phyloP scores from a whole-genome alignment of 2,797 vertebrate genomes.

The Malurus splendens region DNA sequence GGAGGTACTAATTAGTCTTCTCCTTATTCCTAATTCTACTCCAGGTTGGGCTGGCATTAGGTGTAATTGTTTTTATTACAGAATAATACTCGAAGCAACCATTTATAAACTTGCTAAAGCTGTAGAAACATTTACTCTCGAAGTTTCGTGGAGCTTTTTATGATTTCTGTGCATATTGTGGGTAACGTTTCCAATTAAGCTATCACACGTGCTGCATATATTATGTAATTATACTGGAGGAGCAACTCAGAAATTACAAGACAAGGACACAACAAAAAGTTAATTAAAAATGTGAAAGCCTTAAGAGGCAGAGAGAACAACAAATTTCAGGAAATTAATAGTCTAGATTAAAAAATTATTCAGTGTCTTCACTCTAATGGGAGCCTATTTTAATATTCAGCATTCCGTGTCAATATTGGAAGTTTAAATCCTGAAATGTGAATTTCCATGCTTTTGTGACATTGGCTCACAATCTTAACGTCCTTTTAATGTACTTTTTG shows the following conservation, averaged over 20 bases:
- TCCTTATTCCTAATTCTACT: conserved; percentile 33
- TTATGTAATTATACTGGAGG: conserved; percentile 69
- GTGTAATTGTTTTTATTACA: conserved; percentile 46
- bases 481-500: conserved; percentile 78
- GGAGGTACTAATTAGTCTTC: conserved; percentile 8
- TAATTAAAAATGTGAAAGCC: conserved; percentile 71
- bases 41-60: conserved; percentile 31
- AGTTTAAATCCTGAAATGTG: conserved; percentile 73
- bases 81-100: conserved; percentile 28
- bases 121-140: conserved; percentile 56
- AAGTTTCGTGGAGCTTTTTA: conserved; percentile 65
- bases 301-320: conserved; percentile 59
- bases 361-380: conserved; percentile 63
- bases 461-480: conserved; percentile 71
- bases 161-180: conserved; percentile 42
- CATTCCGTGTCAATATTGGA: conserved; percentile 69
- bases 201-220: conserved; percentile 64
- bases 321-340: conserved; percentile 68
- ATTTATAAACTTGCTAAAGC: conserved; percentile 55
- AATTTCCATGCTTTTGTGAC: conserved; percentile 73
- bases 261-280: conserved; percentile 72
- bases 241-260: conserved; percentile 72
- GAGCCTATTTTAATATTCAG: conserved; percentile 59
- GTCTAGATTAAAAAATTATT: conserved; percentile 70
- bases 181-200: conserved; percentile 68